Evolutionary conservation across 2,888 invertebrate genomes (phyloP), one percentile per base, ranked within the genome.

Genomic region (Luperina nickerlii): DNA sequence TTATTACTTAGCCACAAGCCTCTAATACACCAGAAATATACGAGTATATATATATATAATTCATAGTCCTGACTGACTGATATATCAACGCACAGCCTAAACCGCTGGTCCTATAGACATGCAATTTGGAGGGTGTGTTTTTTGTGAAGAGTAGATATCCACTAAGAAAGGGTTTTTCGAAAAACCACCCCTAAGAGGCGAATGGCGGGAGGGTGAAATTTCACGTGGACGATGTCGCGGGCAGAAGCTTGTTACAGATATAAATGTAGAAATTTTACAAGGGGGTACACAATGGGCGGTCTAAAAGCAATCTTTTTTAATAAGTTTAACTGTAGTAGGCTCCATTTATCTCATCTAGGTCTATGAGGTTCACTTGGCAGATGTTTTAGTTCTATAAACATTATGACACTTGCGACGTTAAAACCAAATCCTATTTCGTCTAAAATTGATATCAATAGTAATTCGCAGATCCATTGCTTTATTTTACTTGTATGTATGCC

Each of bases 401-500:
- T 42, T 18, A 54, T 32, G 20, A 69, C 15, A 24, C 9, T 38
- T 20, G 24, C 24, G 4, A 9, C 18, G 0, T 24, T 75, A 8
- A 13, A 15, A 67, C 24, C 6, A 32, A 48, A 6, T 15, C 38
- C 15, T 42, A 63, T 65, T 71, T 62, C 18, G 62, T 62, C 9
- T 51, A 45, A 27, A 15, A 69, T 51, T 13, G 0, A 32, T 72
- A 45, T 45, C 20, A 42, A 71, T 60, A 27, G 32, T 45, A 32
- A 60, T 54, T 62, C 42, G 20, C 57, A 77, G 63, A 32, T 76
- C 75, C 76, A 78, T 76, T 76, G 72, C 66, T 76, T 38, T 3
- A 27, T n/a, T 54, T 9, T 75, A 60, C 62, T 63, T 42, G 54
- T 83, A 65, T 18, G 20, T 32, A 68, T 77, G 63, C 89, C 88